phyloP scores from a whole-genome alignment of 2,113 vertebrate species.

The Burhinus bistriatus region DNA sequence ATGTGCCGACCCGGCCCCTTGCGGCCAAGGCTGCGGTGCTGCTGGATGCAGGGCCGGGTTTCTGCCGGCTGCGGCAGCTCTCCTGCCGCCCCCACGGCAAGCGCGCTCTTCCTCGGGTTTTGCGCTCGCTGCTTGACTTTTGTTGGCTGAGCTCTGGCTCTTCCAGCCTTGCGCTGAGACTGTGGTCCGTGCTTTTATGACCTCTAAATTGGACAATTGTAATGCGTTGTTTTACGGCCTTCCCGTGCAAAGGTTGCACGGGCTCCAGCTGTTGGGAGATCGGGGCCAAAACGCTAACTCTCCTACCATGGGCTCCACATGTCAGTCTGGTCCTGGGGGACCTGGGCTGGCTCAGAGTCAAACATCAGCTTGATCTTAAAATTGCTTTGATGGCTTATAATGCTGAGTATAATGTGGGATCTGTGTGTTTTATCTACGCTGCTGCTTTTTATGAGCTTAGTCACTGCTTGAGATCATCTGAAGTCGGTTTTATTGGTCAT shows the following conservation, averaged over 20 bases:
- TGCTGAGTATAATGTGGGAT: rapidly evolving
- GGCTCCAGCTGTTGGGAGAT: background rate
- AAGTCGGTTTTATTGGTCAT: background rate
- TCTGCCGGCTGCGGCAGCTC: background rate
- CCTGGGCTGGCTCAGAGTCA: background rate
- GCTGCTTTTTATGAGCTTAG: background rate
- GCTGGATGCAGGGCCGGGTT: background rate
- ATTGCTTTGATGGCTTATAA: background rate
- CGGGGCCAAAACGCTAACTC: background rate
- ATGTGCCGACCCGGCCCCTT: rapidly evolving
- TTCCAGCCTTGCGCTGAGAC: background rate
- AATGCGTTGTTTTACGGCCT: background rate
- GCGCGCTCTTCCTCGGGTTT: rapidly evolving
- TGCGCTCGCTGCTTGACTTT: rapidly evolving
- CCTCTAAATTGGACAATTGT: background rate
- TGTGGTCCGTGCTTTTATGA: background rate
- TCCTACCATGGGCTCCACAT: background rate
- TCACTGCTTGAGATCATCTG: background rate
- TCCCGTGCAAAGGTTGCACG: rapidly evolving
- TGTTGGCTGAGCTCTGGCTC: background rate
- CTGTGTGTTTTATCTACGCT: background rate
- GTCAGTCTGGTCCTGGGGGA: background rate
- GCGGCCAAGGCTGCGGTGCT: background rate
- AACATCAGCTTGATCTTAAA: background rate
- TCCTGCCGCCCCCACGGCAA: rapidly evolving